Evolutionary conservation across 1,140 invertebrate genomes (phyloP).

Genomic region (Rhagoletis zephyria): DNA sequence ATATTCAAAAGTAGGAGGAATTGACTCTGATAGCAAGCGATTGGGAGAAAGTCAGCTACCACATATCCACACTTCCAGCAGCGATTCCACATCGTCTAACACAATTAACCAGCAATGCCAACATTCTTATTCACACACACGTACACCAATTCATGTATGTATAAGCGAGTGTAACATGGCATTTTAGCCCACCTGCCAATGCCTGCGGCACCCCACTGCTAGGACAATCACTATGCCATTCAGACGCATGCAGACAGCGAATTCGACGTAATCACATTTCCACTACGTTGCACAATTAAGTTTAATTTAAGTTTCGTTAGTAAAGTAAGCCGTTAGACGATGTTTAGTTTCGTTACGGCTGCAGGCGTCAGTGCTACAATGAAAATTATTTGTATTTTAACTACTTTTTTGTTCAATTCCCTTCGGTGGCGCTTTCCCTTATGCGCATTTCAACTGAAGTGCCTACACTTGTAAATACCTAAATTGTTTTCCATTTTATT

Average conservation of each 20-base stretch:
- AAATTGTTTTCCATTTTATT: constrained; percentile 14
- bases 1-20: background rate
- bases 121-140: too few relatives aligned
- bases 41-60: too few relatives aligned
- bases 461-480: background rate
- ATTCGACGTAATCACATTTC: constrained; percentile 1
- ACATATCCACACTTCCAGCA: background rate
- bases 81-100: background rate
- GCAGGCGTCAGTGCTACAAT: background rate
- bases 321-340: background rate
- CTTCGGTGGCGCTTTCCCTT: background rate
- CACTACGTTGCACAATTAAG: constrained; percentile 21
- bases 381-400: background rate
- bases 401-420: background rate
- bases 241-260: background rate
- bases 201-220: background rate
- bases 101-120: background rate
- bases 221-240: background rate
- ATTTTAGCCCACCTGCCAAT: background rate
- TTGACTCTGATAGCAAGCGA: background rate
- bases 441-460: background rate
- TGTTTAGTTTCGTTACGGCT: background rate
- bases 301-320: constrained; percentile 36
- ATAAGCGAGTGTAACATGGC: too few relatives aligned
- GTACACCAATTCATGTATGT: too few relatives aligned